Conservation (phyloP, 2,888 invertebrate genomes). For the Oligia fasciuncula region DNA sequence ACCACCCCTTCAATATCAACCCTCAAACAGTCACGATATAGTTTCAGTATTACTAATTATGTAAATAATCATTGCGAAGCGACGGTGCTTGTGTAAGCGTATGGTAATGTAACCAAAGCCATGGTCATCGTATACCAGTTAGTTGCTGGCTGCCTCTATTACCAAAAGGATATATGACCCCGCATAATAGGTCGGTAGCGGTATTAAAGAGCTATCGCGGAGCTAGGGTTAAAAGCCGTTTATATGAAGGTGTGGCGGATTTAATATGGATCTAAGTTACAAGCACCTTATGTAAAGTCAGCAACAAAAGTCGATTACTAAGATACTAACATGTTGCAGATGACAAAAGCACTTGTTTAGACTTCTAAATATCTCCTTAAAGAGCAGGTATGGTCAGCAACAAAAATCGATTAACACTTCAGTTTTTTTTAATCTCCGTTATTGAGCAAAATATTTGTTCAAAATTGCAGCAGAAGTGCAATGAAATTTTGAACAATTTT, state of each 20-base stretch:
- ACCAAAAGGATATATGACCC: conserved; percentile 65
- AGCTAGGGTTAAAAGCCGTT: conserved; percentile 65
- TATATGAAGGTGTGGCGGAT: conserved; percentile 56
- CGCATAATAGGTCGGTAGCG: conserved; percentile 63
- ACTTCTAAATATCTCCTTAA: conserved; percentile 53
- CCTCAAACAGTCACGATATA: conserved; percentile 39
- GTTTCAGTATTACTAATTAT: conserved; percentile 72
- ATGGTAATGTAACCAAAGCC: conserved; percentile 76
- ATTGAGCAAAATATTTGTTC: no score
- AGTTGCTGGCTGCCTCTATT: conserved; percentile 60
- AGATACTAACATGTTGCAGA: conserved; percentile 11
- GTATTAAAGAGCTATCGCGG: conserved; percentile 58
- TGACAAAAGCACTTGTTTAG: conserved; percentile 45
- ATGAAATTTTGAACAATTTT: no score
- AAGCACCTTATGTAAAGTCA: no score
- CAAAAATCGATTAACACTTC: no score
- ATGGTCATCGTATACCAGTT: conserved; percentile 60
- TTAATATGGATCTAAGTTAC: conserved; percentile 50
- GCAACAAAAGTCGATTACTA: no score
- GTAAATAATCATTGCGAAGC: conserved; percentile 75
- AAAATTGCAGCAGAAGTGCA: no score
- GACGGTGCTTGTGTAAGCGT: conserved; percentile 69
- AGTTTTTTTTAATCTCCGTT: no score
- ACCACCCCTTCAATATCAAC: conserved; percentile 47
- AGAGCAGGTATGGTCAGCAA: conserved; percentile 14